Percentiles rank a stretch among this genome's conserved stretches.
These are phyloP conservation scores for Bubo scandiacus DNA, from an alignment of 2,113 vertebrate genomes.

Conservation along the genomic window DNA sequence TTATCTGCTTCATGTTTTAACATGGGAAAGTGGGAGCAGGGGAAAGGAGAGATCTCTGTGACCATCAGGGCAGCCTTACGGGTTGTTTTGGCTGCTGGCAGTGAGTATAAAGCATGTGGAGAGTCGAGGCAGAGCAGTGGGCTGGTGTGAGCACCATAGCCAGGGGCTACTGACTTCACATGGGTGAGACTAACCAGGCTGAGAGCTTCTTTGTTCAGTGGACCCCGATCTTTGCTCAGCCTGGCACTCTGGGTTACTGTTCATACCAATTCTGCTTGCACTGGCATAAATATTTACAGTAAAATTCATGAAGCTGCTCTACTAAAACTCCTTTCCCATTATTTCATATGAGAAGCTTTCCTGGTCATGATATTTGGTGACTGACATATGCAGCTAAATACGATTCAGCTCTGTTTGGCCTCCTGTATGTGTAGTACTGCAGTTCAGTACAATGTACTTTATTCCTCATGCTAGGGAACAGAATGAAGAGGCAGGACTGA, in stretches of 20 bases:
- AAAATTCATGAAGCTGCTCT: neutral
- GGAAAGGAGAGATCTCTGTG: neutral
- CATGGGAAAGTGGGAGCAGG: neutral
- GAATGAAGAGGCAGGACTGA: neutral
- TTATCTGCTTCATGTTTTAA: neutral
- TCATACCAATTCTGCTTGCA: neutral
- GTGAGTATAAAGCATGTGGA: neutral
- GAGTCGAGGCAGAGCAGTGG: neutral
- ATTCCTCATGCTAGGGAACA: neutral
- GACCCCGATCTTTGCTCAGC: neutral
- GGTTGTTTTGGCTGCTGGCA: neutral
- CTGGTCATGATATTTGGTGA: neutral
- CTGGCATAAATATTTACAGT: neutral
- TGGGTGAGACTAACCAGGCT: rapidly evolving
- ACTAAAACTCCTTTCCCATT: neutral
- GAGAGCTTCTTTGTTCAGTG: neutral
- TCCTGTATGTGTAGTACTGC: neutral
- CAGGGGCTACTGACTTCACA: neutral
- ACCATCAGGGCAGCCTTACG: neutral
- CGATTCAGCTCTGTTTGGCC: neutral
- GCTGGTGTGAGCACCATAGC: neutral
- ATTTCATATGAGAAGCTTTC: neutral
- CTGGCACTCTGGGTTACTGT: neutral
- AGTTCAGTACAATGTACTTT: neutral
- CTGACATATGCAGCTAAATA: neutral